Evolutionary conservation across 2,113 vertebrate genomes (phyloP), one percentile per base, ranked within the genome.

Genomic region (Tor tambroides): DNA sequence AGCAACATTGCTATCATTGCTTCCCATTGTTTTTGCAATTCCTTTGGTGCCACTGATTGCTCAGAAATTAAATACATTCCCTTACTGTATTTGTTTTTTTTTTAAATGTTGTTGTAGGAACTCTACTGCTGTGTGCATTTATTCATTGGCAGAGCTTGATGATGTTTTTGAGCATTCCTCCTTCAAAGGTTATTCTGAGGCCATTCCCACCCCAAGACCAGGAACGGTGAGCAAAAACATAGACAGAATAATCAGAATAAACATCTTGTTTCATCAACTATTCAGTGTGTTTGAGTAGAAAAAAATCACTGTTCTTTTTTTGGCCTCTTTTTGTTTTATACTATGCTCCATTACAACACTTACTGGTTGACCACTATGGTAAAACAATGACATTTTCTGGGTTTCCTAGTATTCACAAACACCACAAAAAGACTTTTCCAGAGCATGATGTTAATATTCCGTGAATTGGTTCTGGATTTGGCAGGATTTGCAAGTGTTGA

Each of bases 41-140:
- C 4, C 14, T 51, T 49, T 49, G 46, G 12, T 49, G 4, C 46
- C 11, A 49, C 46, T 49, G 46, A 49, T 46, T 2, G 43, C 43
- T 51, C 49, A 51, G 49, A 51, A 51, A 51, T 51, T 2, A 51
- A 51, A 51, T 51, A 17, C 49, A 51, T 51, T 51, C 4, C 4
- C 49, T 14, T 15, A 49, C 46, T 14, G 2, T 49, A 43, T 43
- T 43, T 43, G 41, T 43, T 12, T 5, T 0, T 17, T 54, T 54
- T 6, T 10, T 85, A 28, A 6, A n/a, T 10, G 35, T 43, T 82
- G 3, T 56, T 84, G 26, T 88, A 99, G 98, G 97, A 97, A 97
- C 82, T 95, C 95, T 61, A 97, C 97, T 0, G 98, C 97, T 0
- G 94, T 99, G 67, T 99, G 98, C 0, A 93, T 97, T 81, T 98